phyloP scores from a whole-genome alignment of 37 sponge, comb jelly and placozoan species.

The Spongilla lacustris region DNA sequence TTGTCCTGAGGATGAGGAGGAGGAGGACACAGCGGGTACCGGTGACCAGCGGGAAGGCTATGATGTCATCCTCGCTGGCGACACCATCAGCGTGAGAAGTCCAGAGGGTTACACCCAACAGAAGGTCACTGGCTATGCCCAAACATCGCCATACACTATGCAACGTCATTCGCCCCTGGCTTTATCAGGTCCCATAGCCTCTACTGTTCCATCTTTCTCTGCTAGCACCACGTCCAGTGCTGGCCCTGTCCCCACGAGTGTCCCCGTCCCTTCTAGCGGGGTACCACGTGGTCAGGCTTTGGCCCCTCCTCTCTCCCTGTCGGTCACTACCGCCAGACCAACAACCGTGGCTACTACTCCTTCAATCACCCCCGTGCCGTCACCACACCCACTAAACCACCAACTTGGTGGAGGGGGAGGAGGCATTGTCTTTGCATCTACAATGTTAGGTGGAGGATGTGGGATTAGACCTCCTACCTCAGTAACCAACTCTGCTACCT shows the following conservation, averaged over 20 bases:
- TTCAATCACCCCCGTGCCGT: not conserved
- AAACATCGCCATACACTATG: not conserved
- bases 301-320: not conserved
- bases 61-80: not conserved
- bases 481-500: not conserved
- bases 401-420: not conserved
- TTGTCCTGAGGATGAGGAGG: not conserved
- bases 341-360: not conserved
- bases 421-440: not conserved
- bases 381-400: not conserved
- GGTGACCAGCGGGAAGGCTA: not conserved
- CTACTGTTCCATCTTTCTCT: not conserved
- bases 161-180: not conserved
- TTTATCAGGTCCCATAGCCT: not conserved
- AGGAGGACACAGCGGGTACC: not conserved
- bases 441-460: not conserved
- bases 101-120: not conserved
- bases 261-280: not conserved
- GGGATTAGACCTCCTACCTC: not conserved
- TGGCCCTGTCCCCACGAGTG: not conserved
- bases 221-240: not conserved
- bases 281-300: not conserved
- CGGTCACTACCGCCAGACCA: not conserved
- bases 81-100: not conserved
- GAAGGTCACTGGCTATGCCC: not conserved